Percentiles rank a stretch among this genome's conserved stretches.
Conservation (phyloP, 2,113 vertebrate species). For the Tachysurus vachellii region DNA sequence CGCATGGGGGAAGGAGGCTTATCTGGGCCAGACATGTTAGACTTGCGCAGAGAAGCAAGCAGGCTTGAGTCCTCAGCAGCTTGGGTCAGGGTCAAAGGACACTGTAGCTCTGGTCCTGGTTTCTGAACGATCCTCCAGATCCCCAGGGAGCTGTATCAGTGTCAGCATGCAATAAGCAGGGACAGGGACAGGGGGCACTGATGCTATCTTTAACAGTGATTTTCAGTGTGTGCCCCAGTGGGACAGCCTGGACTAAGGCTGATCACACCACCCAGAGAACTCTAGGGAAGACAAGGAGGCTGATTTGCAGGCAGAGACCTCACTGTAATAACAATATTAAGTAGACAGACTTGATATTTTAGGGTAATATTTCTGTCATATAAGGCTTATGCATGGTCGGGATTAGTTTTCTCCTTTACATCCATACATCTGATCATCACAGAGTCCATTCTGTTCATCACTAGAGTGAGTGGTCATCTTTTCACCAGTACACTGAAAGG, state of each 20-base stretch:
- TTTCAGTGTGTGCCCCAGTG: conserved; percentile 31
- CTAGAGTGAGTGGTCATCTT: conserved; percentile 31
- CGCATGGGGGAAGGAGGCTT: conserved; percentile 38
- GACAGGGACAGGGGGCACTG: conserved; percentile 52
- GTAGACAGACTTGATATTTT: conserved; percentile 30
- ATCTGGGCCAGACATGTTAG: conserved; percentile 52
- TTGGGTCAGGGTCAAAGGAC: conserved; percentile 31
- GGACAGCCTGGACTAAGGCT: conserved; percentile 47
- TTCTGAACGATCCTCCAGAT: conserved; percentile 34
- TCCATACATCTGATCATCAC: conserved; percentile 1
- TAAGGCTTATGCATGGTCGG: background rate
- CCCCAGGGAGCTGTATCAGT: conserved; percentile 62
- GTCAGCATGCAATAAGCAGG: conserved; percentile 52
- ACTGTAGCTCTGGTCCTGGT: conserved; percentile 29
- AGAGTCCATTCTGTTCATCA: background rate
- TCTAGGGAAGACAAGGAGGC: conserved; percentile 15
- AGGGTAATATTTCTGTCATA: conserved; percentile 24
- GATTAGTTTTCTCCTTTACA: conserved; percentile 4
- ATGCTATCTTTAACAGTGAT: conserved; percentile 54
- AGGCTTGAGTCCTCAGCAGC: conserved; percentile 24
- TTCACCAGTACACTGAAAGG: conserved; percentile 19
- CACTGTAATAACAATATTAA: conserved; percentile 8
- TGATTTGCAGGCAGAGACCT: conserved; percentile 32
- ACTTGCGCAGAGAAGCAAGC: conserved; percentile 35
- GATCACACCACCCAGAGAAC: conserved; percentile 41